Evolutionary conservation across 2,888 invertebrate genomes (phyloP).

Genomic region (Macropis europaea): DNA sequence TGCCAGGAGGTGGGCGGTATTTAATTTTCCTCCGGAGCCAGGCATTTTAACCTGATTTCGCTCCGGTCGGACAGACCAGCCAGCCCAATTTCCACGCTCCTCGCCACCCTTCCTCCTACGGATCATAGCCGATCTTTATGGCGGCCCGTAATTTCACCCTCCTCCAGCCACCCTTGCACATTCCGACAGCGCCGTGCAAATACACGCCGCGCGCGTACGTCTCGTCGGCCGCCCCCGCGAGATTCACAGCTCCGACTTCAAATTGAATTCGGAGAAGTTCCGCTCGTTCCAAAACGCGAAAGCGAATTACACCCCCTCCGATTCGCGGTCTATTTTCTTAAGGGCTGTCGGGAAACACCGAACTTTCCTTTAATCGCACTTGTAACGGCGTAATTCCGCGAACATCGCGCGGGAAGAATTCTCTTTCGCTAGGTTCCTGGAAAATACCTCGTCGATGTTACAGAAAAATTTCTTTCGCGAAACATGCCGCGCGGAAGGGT

Average conservation of each 20-base stretch:
- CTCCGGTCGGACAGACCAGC: background rate
- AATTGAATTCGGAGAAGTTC: slow-evolving; percentile 5
- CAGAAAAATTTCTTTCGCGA: too few species aligned
- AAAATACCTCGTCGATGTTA: too few species aligned
- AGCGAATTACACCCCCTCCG: background rate
- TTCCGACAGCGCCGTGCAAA: background rate
- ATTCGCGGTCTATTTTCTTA: background rate
- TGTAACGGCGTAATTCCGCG: too few species aligned
- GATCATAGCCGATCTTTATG: slow-evolving; percentile 1
- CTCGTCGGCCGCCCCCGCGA: background rate
- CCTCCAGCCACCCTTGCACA: background rate
- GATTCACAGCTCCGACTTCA: background rate
- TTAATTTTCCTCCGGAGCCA: slow-evolving; percentile 43
- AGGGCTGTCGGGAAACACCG: too few species aligned
- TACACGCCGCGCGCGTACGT: background rate
- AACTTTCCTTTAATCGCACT: too few species aligned
- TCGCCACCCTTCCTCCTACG: background rate
- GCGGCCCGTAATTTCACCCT: slow-evolving; percentile 3
- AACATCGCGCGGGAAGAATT: too few species aligned
- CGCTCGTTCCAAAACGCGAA: background rate
- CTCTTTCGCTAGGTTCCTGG: too few species aligned
- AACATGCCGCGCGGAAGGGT: too few species aligned
- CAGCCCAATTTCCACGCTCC: slow-evolving; percentile 49
- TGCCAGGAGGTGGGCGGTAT: slow-evolving; percentile 22
- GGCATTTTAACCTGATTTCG: slow-evolving; percentile 40